Evolutionary conservation across 2,888 invertebrate genomes (phyloP).

Genomic region (Drosophila anomelani): DNA sequence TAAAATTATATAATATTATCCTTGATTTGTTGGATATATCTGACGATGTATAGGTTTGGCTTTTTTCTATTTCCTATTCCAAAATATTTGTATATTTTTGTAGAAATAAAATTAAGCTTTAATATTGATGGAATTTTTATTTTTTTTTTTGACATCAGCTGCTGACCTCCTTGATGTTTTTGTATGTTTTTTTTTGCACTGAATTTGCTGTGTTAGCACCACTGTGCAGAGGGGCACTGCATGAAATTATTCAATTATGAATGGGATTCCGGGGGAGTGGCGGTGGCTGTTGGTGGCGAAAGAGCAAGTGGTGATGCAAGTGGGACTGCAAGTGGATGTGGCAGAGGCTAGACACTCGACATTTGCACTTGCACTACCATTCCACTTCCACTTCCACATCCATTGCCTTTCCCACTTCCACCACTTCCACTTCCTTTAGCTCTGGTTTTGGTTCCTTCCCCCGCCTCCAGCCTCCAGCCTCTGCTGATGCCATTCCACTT

Average conservation of each 20-base stretch:
- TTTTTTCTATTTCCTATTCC: not conserved
- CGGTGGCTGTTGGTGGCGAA: constrained; percentile 1
- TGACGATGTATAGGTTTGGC: too few species aligned
- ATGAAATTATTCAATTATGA: constrained; percentile 34
- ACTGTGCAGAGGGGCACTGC: constrained; percentile 10
- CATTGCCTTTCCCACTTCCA: not conserved
- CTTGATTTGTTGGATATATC: not conserved
- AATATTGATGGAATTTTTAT: not conserved
- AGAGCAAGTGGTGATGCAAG: constrained; percentile 3
- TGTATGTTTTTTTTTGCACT: too few species aligned
- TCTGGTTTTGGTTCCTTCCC: too few species aligned
- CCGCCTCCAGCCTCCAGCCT: too few species aligned
- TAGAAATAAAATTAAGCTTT: not conserved
- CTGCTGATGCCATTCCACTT: not conserved
- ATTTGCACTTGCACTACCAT: constrained; percentile 17
- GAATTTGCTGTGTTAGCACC: not conserved
- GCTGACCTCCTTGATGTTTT: not conserved
- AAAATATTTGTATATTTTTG: not conserved
- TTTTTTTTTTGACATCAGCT: not conserved
- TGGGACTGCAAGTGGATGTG: constrained; percentile 9
- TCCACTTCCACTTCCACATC: constrained; percentile 6
- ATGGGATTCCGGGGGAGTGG: not conserved
- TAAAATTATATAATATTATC: too few species aligned
- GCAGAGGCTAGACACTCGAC: constrained; percentile 32
- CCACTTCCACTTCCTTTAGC: not conserved